Conservation (phyloP, 2,797 vertebrate species). For the Gymnopithys bicolor region DNA sequence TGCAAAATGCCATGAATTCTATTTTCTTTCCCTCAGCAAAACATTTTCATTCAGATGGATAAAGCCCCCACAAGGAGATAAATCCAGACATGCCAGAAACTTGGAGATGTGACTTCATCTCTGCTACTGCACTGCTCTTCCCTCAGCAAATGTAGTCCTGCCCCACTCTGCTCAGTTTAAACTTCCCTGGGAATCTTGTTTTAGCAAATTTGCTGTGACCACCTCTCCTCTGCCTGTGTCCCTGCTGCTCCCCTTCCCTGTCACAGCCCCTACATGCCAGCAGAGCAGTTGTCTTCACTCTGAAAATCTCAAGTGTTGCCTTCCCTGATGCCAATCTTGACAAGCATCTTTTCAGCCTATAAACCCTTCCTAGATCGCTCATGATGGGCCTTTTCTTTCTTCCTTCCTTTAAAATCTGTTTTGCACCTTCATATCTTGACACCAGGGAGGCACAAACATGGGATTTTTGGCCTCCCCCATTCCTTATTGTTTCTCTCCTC, state of each 20-base stretch:
- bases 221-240: neutral
- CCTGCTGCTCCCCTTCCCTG: neutral
- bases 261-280: neutral
- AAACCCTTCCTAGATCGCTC: neutral
- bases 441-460: neutral
- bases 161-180: accelerated
- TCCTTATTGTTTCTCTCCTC: neutral
- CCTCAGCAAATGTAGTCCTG: neutral
- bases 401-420: neutral
- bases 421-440: neutral
- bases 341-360: neutral
- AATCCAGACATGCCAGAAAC: neutral
- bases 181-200: neutral
- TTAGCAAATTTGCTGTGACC: neutral
- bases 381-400: neutral
- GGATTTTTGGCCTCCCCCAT: neutral
- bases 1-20: neutral
- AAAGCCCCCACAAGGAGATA: neutral
- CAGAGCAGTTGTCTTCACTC: neutral
- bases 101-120: neutral
- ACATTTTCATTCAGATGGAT: neutral
- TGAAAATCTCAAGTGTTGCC: neutral
- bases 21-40: neutral
- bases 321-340: neutral
- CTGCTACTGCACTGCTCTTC: neutral